A percentile compares a stretch with the other conserved stretches of the same genome.
phyloP scores from a whole-genome alignment of 2,888 invertebrate species.

The Leptopilina drosophilae region DNA sequence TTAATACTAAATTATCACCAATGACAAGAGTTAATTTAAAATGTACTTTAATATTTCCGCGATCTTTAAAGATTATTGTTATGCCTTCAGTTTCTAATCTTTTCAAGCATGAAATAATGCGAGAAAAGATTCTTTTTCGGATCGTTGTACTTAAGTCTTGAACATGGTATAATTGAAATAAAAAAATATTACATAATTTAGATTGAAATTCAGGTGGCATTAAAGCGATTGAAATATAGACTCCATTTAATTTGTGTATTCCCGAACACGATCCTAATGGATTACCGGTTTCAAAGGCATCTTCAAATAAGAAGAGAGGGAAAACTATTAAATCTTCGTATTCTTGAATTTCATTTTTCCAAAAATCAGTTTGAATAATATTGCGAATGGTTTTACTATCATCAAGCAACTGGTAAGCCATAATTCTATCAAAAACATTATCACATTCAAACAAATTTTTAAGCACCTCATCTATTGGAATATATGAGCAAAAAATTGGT shows the following conservation, averaged over 20 bases:
- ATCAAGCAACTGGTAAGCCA: too few relatives aligned
- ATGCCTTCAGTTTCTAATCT: constrained; percentile 52
- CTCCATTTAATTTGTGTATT: constrained; percentile 46
- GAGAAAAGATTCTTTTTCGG: constrained; percentile 39
- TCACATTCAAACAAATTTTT: background rate
- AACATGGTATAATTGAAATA: constrained; percentile 49
- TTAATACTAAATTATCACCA: constrained; percentile 52
- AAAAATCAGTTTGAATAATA: constrained; percentile 43
- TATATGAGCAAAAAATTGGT: background rate
- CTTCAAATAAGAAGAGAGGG: constrained; percentile 45
- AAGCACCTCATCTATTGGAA: background rate
- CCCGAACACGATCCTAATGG: constrained; percentile 46
- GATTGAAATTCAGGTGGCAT: constrained; percentile 47
- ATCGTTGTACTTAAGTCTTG: constrained; percentile 43
- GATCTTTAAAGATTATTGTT: constrained; percentile 28
- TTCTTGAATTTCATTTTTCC: constrained; percentile 26
- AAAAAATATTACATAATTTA: constrained; percentile 51
- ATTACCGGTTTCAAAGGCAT: constrained; percentile 53
- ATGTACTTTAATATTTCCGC: constrained; percentile 39
- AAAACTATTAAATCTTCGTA: constrained; percentile 8
- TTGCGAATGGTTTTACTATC: constrained; percentile 32
- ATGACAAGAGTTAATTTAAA: constrained; percentile 49
- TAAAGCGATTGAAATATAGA: constrained; percentile 45
- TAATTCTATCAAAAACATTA: background rate
- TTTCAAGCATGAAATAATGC: constrained; percentile 46